Percentiles rank a stretch among this genome's conserved stretches.
Conservation (phyloP, 2,797 vertebrate species). For the Falco concolor region DNA sequence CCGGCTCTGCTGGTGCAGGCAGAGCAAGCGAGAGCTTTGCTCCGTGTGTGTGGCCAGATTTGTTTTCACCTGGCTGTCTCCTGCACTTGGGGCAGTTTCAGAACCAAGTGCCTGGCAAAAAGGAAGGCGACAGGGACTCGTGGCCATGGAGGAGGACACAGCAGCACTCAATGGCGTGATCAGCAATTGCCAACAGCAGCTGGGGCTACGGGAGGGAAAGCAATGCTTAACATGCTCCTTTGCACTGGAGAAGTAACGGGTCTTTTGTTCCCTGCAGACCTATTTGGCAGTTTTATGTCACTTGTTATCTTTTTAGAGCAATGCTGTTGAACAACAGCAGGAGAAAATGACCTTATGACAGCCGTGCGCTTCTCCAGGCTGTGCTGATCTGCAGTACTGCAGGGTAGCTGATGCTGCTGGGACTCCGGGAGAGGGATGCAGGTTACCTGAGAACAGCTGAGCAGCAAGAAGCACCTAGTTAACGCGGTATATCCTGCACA, state of each 20-base stretch:
- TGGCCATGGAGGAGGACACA: neutral
- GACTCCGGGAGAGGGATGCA: neutral
- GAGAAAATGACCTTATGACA: neutral
- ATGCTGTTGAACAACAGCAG: neutral
- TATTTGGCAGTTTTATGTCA: neutral
- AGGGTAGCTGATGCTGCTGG: neutral
- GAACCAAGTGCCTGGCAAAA: neutral
- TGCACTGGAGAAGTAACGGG: neutral
- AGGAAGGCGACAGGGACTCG: neutral
- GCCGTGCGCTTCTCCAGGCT: neutral
- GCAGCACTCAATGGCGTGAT: neutral
- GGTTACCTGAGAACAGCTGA: neutral
- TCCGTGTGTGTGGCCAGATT: fast-evolving
- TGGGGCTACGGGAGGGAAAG: neutral
- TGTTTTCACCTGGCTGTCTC: neutral
- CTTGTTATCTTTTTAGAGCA: neutral
- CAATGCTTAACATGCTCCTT: neutral
- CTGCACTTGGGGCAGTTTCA: neutral
- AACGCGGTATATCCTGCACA: neutral
- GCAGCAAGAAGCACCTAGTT: neutral
- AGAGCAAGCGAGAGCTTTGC: fast-evolving
- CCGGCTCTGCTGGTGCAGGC: neutral
- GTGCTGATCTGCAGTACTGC: neutral
- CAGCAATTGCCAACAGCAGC: neutral
- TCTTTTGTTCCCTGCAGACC: neutral